Conservation (phyloP, 2,113 vertebrate species). For the Lepisosteus osseus region DNA sequence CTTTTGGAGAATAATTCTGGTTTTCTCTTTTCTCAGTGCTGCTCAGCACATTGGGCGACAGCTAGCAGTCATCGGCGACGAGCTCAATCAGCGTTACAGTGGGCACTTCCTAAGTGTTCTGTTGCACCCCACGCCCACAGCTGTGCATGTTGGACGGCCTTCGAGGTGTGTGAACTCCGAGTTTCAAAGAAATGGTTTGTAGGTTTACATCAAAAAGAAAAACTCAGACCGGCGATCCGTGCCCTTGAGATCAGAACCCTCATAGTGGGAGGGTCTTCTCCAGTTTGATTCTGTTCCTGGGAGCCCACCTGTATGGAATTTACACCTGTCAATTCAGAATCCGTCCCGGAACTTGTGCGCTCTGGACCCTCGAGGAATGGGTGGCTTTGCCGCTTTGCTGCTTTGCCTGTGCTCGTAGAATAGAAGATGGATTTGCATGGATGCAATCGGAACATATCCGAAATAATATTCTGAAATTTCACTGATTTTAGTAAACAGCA, state of each 20-base stretch:
- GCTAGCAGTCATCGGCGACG: constrained; percentile 80
- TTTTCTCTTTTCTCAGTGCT: constrained; percentile 42
- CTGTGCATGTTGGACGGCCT: constrained; percentile 37
- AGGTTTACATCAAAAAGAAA: background rate
- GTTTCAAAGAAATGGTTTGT: background rate
- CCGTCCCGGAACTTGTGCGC: too few relatives aligned
- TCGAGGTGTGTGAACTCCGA: constrained; percentile 39
- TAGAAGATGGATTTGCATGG: too few relatives aligned
- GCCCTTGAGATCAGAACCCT: background rate
- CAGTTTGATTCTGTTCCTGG: background rate
- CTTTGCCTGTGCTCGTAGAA: too few relatives aligned
- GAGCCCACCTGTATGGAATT: background rate
- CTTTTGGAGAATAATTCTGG: background rate
- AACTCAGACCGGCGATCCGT: background rate
- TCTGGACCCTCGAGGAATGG: too few relatives aligned
- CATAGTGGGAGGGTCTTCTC: background rate
- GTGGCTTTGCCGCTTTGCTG: too few relatives aligned
- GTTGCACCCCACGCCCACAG: constrained; percentile 30
- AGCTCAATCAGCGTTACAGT: constrained; percentile 58
- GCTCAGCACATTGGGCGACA: constrained; percentile 63
- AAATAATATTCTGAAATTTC: too few relatives aligned
- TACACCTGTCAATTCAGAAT: background rate
- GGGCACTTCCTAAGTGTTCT: constrained; percentile 26
- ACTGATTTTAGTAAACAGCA: too few relatives aligned
- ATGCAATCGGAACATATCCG: too few relatives aligned